Base-by-base conservation (phyloP, 2,113 vertebrate species). In the Brachyhypopomus occidentalis region DNA sequence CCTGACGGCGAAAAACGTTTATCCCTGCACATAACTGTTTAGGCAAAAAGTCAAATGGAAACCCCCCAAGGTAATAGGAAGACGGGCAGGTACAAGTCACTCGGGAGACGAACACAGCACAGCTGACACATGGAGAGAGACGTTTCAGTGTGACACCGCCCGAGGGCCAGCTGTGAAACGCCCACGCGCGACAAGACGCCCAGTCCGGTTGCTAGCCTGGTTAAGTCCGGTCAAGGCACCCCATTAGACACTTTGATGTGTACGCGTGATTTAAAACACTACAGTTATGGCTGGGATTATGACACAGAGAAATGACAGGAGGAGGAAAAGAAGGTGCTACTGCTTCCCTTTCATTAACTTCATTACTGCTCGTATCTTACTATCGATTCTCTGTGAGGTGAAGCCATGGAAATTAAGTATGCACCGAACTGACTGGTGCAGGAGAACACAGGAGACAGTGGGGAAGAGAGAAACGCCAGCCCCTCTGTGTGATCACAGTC, bases 291-390 rank as follows among this genome's bases (percentile, higher is more conserved):
- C 38, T 22, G 23, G 5, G 56, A 62, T 48, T 45, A 79, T 41
- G 77, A 60, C 41, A 59, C 20, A 56, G 48, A 58, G 45, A 58
- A 56, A 59, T 20, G n/a, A 75, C 41, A 71, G 56, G n/a, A 48
- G 60, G 60, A 64, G 56, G 22, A 52, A 38, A 58, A 59, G 27
- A 38, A 22, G 3, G 73, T 3, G 11, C 25, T 66, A 63, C 77
- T 67, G 7, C 69, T 52, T 34, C 60, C 34, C 70, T 64, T 25
- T 73, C 67, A 73, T 80, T 80, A 72, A 22, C 70, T 73, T 73
- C 72, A 52, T 80, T 80, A 62, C 36, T 55, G 36, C 70, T 36
- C 58, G 55, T 80, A 72, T 72, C 25, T 59, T 19, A 64, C 78
- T 64, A 72, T 72, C 56, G 23, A 60, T 72, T 62, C 62, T 19